Evolutionary conservation across 2,797 vertebrate genomes (phyloP), one percentile per base, ranked within the genome.

Genomic region (Chelon auratus): DNA sequence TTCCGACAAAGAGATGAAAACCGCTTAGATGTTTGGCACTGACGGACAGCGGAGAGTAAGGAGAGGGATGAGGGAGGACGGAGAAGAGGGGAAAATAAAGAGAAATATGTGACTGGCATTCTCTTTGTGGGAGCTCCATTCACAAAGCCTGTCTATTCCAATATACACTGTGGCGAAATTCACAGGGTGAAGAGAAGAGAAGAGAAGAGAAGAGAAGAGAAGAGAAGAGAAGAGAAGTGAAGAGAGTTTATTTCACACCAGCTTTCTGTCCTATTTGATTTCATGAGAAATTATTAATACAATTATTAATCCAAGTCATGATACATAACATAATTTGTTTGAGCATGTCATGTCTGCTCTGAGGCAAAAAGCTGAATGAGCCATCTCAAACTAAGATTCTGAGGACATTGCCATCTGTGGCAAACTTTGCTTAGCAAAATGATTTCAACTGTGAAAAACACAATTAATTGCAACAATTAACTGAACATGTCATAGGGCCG

Each of bases 1-100:
- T 75, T 69, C 60, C 33, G 62, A 83, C 87, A 91, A 84, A 91
- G 90, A 89, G 84, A 92, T 92, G 91, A 70, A 59, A 91, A 90
- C 79, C 57, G 43, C 90, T 92, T 77, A 83, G 64, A 69, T 92
- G 78, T 76, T 74, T 71, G 72, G 78, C 78, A 78, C 66, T 77
- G 85, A 84, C 70, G 63, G 89, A 87, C 83, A 78, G 86, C 85
- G 60, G 55, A 69, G 77, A 24, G 62, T 18, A 61, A 36, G 77
- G 80, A 87, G 87, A 66, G 48, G 57, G 51, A 72, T 67, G 33
- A 40, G n/a, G 15, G 33, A 42, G 61, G 20, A 64, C 0, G 48
- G 39, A 39, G 17, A 62, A 51, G 64, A 40, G 53, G 15, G 52
- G 68, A 53, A 82, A 84, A 69, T 66, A 71, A 68, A 75, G 59